Evolutionary conservation across 2,113 vertebrate species (phyloP).

Genomic region (Trichechus manatus): DNA sequence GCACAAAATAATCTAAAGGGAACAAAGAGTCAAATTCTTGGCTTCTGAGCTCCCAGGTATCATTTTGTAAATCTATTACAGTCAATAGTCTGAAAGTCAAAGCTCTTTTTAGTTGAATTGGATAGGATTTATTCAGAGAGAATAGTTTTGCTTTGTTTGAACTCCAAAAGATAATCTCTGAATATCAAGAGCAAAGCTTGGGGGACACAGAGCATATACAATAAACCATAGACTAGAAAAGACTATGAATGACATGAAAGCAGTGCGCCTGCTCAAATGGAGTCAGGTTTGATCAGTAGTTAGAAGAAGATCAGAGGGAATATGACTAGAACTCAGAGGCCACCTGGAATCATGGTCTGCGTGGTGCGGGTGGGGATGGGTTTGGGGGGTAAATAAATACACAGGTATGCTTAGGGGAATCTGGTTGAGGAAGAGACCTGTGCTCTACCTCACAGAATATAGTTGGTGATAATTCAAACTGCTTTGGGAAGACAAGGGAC

Average conservation of each 20-base stretch:
- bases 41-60: constrained; percentile 50
- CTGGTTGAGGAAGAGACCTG: neutral
- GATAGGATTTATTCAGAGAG: constrained; percentile 68
- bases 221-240: constrained; percentile 9
- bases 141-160: constrained; percentile 67
- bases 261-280: neutral
- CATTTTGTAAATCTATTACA: constrained; percentile 61
- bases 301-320: constrained; percentile 36
- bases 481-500: neutral
- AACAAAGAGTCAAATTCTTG: constrained; percentile 63
- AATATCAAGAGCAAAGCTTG: constrained; percentile 58
- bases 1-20: constrained; percentile 38
- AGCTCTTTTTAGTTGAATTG: constrained; percentile 64
- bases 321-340: neutral
- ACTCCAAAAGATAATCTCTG: constrained; percentile 52
- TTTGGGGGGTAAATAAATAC: neutral
- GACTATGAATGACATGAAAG: constrained; percentile 15
- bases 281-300: neutral
- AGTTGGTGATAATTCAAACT: neutral
- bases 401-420: neutral
- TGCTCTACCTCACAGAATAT: neutral
- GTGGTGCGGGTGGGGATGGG: neutral
- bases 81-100: constrained; percentile 57
- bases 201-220: constrained; percentile 22
- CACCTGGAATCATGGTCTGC: neutral